Evolutionary conservation across 2,797 vertebrate genomes (phyloP).

Genomic region (Carduelis carduelis): DNA sequence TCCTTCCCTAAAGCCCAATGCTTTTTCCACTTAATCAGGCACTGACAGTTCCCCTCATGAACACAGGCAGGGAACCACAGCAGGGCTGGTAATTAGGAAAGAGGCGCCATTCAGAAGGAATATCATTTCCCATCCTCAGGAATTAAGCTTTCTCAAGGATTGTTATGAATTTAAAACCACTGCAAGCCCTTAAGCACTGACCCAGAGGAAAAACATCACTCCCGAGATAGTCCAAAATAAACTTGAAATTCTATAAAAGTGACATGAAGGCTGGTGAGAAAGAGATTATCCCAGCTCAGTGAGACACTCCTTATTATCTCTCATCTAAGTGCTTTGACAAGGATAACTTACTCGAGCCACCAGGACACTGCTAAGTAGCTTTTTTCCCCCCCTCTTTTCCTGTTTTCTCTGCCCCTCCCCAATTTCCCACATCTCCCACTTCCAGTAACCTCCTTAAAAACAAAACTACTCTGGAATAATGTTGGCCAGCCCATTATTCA

Average conservation of each 20-base stretch:
- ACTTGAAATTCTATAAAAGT: neutral
- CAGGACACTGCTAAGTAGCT: neutral
- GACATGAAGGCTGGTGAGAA: neutral
- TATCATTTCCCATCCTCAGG: neutral
- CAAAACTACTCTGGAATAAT: neutral
- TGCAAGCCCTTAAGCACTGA: neutral
- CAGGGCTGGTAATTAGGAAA: neutral
- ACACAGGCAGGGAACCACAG: neutral
- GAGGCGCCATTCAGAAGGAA: neutral
- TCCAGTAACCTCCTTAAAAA: neutral
- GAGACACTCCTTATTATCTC: neutral
- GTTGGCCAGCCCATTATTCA: neutral
- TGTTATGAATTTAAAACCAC: fast-evolving
- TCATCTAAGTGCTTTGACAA: neutral
- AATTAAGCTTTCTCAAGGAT: neutral
- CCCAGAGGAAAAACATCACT: neutral
- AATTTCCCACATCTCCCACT: neutral
- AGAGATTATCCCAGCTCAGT: neutral
- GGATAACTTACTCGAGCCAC: neutral
- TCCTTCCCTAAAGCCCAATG: neutral
- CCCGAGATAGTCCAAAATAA: slow-evolving; percentile 14
- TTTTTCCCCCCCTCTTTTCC: neutral
- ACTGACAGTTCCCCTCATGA: neutral
- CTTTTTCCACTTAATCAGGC: neutral
- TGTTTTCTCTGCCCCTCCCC: neutral